phyloP scores from a whole-genome alignment of 1,140 invertebrate species.

The Drosophila ananassae region DNA sequence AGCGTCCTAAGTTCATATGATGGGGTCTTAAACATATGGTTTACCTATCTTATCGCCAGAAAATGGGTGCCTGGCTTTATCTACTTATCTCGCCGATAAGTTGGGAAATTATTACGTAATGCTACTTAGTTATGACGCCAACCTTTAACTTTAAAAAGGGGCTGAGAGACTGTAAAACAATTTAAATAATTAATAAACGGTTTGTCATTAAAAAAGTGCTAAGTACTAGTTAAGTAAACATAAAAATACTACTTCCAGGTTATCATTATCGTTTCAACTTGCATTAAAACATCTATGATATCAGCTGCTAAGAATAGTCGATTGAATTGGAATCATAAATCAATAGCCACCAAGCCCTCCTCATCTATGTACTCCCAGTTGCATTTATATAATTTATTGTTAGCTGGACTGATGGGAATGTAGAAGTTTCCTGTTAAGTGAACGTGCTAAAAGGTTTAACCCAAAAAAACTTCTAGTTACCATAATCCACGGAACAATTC shows the following conservation, averaged over 20 bases:
- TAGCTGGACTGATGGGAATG: constrained; percentile 11
- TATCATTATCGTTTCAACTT: background rate
- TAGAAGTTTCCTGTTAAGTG: constrained; percentile 6
- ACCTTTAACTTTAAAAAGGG: background rate
- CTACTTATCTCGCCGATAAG: constrained; percentile 24
- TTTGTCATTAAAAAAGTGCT: background rate
- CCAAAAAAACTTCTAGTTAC: constrained; percentile 10
- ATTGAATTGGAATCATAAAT: constrained; percentile 32
- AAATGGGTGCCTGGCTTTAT: constrained; percentile 14
- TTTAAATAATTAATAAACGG: background rate
- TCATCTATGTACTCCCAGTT: constrained; percentile 5
- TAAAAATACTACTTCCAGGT: background rate
- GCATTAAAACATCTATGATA: constrained; percentile 29
- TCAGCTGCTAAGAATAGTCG: constrained; percentile 31
- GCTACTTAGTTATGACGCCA: constrained; percentile 9
- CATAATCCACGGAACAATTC: constrained; percentile 27
- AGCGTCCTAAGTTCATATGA: constrained; percentile 41
- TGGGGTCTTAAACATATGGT: constrained; percentile 35
- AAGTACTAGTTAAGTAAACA: background rate
- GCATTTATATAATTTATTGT: constrained; percentile 25
- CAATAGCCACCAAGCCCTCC: constrained; percentile 14
- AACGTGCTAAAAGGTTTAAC: constrained; percentile 49
- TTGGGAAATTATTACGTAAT: constrained; percentile 19
- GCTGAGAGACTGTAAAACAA: background rate
- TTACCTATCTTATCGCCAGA: constrained; percentile 38